phyloP scores from a whole-genome alignment of 2,113 vertebrate genomes.

The Grallaria varia region DNA sequence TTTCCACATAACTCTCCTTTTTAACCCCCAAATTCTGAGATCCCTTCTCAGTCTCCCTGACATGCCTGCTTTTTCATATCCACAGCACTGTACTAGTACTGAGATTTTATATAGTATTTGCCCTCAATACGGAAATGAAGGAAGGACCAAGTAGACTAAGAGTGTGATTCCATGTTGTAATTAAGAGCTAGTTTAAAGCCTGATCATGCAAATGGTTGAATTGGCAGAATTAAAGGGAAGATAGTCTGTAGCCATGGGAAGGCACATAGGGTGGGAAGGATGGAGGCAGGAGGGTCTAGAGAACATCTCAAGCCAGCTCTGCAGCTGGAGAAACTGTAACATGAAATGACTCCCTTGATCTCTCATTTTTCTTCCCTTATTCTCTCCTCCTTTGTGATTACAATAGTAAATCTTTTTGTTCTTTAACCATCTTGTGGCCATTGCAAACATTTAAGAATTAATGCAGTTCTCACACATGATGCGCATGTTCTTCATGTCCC shows the following conservation, averaged over 20 bases:
- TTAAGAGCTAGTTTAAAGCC: not conserved
- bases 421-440: constrained; percentile 41
- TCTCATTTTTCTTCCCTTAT: constrained; percentile 44
- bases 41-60: not conserved
- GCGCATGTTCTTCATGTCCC: constrained; percentile 48
- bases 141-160: not conserved
- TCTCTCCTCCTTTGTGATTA: constrained; percentile 44
- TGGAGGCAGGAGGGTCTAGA: not conserved
- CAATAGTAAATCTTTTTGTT: constrained; percentile 56
- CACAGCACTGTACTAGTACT: not conserved
- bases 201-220: not conserved
- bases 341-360: constrained; percentile 40
- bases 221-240: not conserved
- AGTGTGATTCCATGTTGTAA: not conserved
- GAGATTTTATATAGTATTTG: not conserved
- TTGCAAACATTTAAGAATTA: constrained; percentile 64
- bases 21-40: not conserved
- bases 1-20: not conserved
- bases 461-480: constrained; percentile 37
- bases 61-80: not conserved
- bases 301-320: constrained; percentile 25
- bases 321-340: constrained; percentile 38
- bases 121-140: not conserved
- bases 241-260: not conserved
- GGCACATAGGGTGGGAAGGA: not conserved